Evolutionary conservation across 1,140 invertebrate species (phyloP), one percentile per base, ranked within the genome.

Genomic region (Drosophila novamexicana): DNA sequence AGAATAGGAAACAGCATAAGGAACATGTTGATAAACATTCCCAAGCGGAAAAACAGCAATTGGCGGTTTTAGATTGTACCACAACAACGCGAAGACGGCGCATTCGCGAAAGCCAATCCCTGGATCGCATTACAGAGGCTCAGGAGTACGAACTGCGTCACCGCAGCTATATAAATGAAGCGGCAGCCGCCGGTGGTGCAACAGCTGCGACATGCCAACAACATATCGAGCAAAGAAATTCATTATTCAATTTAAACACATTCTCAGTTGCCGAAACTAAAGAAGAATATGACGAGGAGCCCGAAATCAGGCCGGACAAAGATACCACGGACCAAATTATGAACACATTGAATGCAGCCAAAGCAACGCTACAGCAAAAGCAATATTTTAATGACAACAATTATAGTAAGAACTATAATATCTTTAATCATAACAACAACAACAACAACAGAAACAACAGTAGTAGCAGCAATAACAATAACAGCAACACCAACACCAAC

Each of bases 121-220:
- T 97, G 22, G 97, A 97, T 90, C 94, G 96, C 32, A 97, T 97
- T 44, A 96, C 96, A 9, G 96, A 97, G 92, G 95, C 96, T 12
- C 95, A 96, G 80, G 95, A 96, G 92, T 93, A 94, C n/a, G 94
- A 94, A 71, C 74, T 83, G 69, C 91, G 92, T 71, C 90, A 91
- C 79, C 78, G 90, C 66, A 68, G 81, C 85, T 54, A 81, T 39
- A 75, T 83, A 88, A 59, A 63, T 37, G 77, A 86, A 29, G 4
- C 22, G 5, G 22, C 22, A 29, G 22, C 22, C 22, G 22, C 5
- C 36, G 70, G 77, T 29, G 61, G 64, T n/a, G 58, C 79, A 49
- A 49, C 67, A 22, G 49, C 64, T 40, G 62, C 65, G 59, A 32
- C 76, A 47, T 52, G 69, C 42, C 78, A 67, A 37, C 83, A 71